Evolutionary conservation across 2,888 invertebrate species (phyloP), one percentile per base, ranked within the genome.

Genomic region (Clanis bilineata): DNA sequence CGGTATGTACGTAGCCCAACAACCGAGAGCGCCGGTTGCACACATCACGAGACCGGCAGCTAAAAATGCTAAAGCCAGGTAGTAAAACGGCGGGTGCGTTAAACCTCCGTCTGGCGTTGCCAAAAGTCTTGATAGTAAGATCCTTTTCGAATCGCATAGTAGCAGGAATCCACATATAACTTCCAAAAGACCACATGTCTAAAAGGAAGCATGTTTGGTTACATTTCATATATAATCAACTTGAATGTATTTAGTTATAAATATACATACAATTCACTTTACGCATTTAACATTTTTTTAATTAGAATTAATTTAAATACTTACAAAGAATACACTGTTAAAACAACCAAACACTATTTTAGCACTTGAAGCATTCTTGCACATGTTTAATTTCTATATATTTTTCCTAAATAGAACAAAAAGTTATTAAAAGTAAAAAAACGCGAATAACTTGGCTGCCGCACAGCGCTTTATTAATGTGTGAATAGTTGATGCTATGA

Each of bases 1-100:
- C 67, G 95, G 94, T 71, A 96, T 92, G 73, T 96, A 96, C 0
- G 95, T 95, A 0, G 96, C 96, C 96, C 96, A 97, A 82, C 96
- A 97, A 55, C 97, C 97, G 21, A 96, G 84, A 51, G 96, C 94
- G 3, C 96, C 95, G 0, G 95, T 93, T 5, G 95, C 90, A 58
- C 95, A 94, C 57, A 96, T 93, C 38, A 94, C 82, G 58, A 96
- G 90, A 0, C 97, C 97, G 0, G 95, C 91, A 0, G 93, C 92
- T n/a, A 96, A 93, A 56, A 96, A 82, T 1, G 94, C 95, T 56
- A 97, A 91, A 0, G 96, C 95, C 6, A 96, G 90, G 77, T 97
- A 97, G 78, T 96, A 95, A 72, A 97, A 94, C 12, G 96, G 92
- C 0, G 97, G 96, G 73, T 96, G 95, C 0, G 94, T 93, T 61